Evolutionary conservation across 1,140 invertebrate genomes (phyloP).

Genomic region (Bombus picipes): DNA sequence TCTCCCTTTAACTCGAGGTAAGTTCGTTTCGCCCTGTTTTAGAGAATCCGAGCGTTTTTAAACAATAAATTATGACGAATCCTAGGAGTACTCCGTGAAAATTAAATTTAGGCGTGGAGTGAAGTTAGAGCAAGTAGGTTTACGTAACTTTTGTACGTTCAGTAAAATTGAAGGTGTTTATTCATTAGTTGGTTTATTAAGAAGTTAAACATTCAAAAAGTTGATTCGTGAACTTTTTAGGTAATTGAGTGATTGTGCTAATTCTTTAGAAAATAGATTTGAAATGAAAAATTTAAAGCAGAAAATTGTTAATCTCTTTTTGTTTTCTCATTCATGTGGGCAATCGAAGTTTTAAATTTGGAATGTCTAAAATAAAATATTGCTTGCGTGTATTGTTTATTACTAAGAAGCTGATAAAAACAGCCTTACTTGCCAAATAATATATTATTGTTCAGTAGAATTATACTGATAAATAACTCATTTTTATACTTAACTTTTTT

Average conservation of each 20-base stretch:
- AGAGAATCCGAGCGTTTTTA: not conserved
- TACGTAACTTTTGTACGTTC: not conserved
- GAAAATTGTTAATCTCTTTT: too few relatives aligned
- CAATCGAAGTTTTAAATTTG: too few relatives aligned
- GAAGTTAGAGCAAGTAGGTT: not conserved
- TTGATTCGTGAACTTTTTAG: too few relatives aligned
- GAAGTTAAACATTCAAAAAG: too few relatives aligned
- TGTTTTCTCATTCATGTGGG: too few relatives aligned
- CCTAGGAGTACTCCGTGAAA: not conserved
- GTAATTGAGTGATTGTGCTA: too few relatives aligned
- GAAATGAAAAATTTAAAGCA: too few relatives aligned
- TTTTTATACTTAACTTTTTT: not conserved
- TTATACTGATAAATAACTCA: not conserved
- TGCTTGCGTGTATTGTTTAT: too few relatives aligned
- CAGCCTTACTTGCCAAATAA: not conserved
- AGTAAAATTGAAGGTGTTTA: not conserved
- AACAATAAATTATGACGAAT: not conserved
- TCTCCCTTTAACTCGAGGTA: not conserved
- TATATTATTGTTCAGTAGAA: not conserved
- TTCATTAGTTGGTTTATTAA: not conserved
- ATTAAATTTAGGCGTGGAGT: not conserved
- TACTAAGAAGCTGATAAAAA: too few relatives aligned
- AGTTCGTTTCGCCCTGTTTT: not conserved
- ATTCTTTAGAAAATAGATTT: too few relatives aligned
- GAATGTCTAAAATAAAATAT: too few relatives aligned